Conservation (phyloP, 2,113 vertebrate genomes). For the Ailuropoda melanoleuca region DNA sequence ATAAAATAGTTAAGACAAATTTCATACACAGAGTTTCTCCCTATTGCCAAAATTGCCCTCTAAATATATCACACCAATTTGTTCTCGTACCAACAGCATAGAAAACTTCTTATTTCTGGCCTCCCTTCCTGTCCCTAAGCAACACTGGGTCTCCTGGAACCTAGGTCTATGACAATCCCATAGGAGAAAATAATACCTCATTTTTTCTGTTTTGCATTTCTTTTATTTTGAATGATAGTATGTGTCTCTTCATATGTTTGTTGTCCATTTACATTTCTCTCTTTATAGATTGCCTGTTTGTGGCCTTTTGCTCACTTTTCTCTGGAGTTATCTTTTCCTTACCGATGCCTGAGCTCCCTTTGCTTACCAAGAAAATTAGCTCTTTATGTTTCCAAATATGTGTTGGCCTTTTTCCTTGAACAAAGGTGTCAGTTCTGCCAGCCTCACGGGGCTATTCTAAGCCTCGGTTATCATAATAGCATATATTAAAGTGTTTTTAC, state of each 20-base stretch:
- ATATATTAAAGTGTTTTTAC: background rate
- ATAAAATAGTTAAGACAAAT: constrained; percentile 31
- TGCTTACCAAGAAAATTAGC: background rate
- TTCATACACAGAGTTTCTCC: constrained; percentile 16
- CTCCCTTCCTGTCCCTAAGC: background rate
- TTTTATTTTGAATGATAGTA: background rate
- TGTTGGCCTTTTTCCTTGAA: background rate
- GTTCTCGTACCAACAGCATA: background rate
- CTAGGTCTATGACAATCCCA: background rate
- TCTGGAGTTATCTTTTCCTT: background rate
- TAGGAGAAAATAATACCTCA: background rate
- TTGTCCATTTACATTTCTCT: background rate
- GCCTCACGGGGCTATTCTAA: background rate
- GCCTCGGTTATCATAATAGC: background rate
- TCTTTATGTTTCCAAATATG: background rate
- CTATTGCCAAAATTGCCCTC: background rate
- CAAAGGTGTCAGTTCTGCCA: background rate
- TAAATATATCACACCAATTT: background rate
- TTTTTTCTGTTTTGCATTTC: background rate
- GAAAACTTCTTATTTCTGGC: background rate
- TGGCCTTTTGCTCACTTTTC: background rate
- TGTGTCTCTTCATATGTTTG: background rate
- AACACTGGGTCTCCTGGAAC: background rate
- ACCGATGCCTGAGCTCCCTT: background rate
- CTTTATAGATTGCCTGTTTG: background rate